Evolutionary conservation across 2,888 invertebrate genomes (phyloP), one percentile per base, ranked within the genome.

Genomic region (Eremobia ochroleuca): DNA sequence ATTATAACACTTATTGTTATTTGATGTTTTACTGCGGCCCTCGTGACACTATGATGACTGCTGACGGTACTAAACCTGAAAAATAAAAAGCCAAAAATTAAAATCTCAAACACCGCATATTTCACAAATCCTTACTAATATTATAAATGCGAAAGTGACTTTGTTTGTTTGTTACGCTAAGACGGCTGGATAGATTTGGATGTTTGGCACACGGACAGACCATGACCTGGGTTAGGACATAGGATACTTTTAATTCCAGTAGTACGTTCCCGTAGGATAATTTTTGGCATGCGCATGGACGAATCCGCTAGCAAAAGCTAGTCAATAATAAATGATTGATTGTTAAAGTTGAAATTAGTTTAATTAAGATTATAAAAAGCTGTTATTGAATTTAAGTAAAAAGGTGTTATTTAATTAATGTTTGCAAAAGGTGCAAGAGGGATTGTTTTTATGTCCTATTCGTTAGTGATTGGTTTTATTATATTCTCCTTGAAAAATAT

Each of bases 61-160:
- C 98, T 58, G 98, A 98, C 43, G 99, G 99, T 69, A 98, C 98
- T 91, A 99, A 95, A 92, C 98, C 98, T 97, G 96, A 65, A 97
- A 61, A 97, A 78, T 90, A 49, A 61, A 77, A 77, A 40, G 11
- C 0, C 4, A 49, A 25, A 55, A 61, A 73, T 46, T 62, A 1
- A 28, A 76, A 70, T 31, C 8, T 43, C 25, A 34, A 62, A 62
- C 21, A 61, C 11, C 15, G 6, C 25, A 25, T 25, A 13, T 13
- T 61, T 31, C 61, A 31, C 21, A 61, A 31, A 31, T 31, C 21
- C 9, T 52, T 25, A 0, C 25, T 25, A 55, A 55, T n/a, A n/a
- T 55, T 55, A 13, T n/a, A 13, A 55, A n/a, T 55, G 49, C 49
- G 2, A 28, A 58, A 58, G 28, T 58, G 28, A 28, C 28, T 58